phyloP scores from a whole-genome alignment of 1,140 invertebrate species.

The Bombyx mori region ASM3026992v2 NC_085111.1:11004501-11005000 shows the following conservation, averaged over 20 bases:
- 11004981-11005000: conserved; percentile 55
- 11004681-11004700: conserved; percentile 5
- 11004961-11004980: conserved; percentile 45
- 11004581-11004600: conserved; percentile 40
- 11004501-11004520: conserved; percentile 41
- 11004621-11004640: conserved; percentile 31
- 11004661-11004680: conserved; percentile 7
- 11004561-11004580: conserved; percentile 49
- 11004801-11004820: not conserved
- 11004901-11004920: conserved; percentile 54
- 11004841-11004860: conserved; percentile 26
- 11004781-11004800: conserved; percentile 14
- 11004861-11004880: conserved; percentile 42
- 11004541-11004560: conserved; percentile 59
- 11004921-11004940: conserved; percentile 29
- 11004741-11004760: conserved; percentile 19
- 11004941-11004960: conserved; percentile 19
- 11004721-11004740: conserved; percentile 12
- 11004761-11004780: conserved; percentile 22
- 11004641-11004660: conserved; percentile 5
- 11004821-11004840: conserved; percentile 9
- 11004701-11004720: conserved; percentile 6
- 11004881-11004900: conserved; percentile 34
- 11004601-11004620: conserved; percentile 44
- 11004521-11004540: conserved; percentile 52